These are phyloP conservation scores for Prionace glauca DNA, from an alignment of 2,797 vertebrate species.

Conservation along the genomic window DNA sequence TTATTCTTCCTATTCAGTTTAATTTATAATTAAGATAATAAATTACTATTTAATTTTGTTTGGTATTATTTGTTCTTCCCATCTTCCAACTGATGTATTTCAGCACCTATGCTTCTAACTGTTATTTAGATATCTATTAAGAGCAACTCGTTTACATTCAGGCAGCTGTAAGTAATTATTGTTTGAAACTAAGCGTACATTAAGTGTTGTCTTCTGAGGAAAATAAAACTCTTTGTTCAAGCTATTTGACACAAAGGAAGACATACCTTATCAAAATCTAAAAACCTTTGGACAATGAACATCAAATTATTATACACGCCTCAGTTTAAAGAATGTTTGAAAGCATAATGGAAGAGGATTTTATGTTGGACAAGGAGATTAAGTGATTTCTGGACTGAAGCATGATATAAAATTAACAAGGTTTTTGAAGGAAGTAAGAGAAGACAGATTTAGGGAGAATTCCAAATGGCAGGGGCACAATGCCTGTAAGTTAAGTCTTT, in stretches of 20 bases:
- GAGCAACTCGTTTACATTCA: not conserved
- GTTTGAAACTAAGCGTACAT: not conserved
- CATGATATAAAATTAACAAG: not conserved
- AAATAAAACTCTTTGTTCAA: not conserved
- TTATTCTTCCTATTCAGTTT: not conserved
- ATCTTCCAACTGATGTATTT: not conserved
- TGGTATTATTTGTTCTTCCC: not conserved
- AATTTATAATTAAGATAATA: constrained; percentile 4
- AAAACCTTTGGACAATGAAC: not conserved
- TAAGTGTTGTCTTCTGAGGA: not conserved
- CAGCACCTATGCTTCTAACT: not conserved
- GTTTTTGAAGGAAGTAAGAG: not conserved
- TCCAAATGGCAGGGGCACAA: not conserved
- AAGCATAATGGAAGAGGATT: not conserved
- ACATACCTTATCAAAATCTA: not conserved
- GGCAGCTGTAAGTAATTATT: not conserved
- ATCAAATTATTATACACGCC: not conserved
- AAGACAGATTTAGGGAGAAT: not conserved
- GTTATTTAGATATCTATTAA: constrained; percentile 11
- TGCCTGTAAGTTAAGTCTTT: not conserved
- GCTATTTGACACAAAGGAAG: not conserved
- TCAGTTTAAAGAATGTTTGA: not conserved
- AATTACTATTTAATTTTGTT: not conserved
- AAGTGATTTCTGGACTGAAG: not conserved
- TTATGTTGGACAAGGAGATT: not conserved